Evolutionary conservation across 2,888 invertebrate species (phyloP), one percentile per base, ranked within the genome.

Genomic region (Rhagonycha lutea): DNA sequence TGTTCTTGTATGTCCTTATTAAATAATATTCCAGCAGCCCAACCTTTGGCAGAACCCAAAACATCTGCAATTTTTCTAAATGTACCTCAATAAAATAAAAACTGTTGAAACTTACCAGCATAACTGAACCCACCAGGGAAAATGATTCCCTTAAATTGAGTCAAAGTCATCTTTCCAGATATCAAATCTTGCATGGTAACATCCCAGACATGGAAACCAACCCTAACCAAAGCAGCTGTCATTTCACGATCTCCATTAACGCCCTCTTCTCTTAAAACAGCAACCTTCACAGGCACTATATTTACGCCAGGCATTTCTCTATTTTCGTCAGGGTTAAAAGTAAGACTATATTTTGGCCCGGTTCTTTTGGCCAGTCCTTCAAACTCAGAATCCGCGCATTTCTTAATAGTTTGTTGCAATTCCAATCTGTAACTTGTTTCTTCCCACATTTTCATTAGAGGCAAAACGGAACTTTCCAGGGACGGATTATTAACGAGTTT

Each of bases 51-150:
- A 0, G 98, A 98, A 5, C 99, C 99, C 70, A 98, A 89, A 0
- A 98, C 99, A 87, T 97, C 96, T 94, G 86, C 14, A 85, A 70
- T 78, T 74, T 68, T 72, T 29, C 14, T 63, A 70, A 74, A 61
- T 60, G 24, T 65, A 65, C 0, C 14, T 60, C 12, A 28, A 23
- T 24, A 32, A 14, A 14, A 18, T 4, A 18, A 67, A 28, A 5
- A 65, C 28, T 23, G 11, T 47, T 1, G 8, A 18, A 32, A 79
- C 78, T 83, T 87, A 94, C 97, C 97, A 63, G 98, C 98, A 87
- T 98, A 99, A 88, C 98, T 98, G 87, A 99, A 99, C n/a, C 99
- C 99, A 14, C 98, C 99, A 0, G 98, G 98, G 87, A 99, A 99
- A 68, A 97, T 92, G 12, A 99, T 85, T 0, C 99, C 98, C 80